Evolutionary conservation across 2,797 vertebrate genomes (phyloP), one percentile per base, ranked within the genome.

Genomic region (Pseudochaenichthys georgianus): DNA sequence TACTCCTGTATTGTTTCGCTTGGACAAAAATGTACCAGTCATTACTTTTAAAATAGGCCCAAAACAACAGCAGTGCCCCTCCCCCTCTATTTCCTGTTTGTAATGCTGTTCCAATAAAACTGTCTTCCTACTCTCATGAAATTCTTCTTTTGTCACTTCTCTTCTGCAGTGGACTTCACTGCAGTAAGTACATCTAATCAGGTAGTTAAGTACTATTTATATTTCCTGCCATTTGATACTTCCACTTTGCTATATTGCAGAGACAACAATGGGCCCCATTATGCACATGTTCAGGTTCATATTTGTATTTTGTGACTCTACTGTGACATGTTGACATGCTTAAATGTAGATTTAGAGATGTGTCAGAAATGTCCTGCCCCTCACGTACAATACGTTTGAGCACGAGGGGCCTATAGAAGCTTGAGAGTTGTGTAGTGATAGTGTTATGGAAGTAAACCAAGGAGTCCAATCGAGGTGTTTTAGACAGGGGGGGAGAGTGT

Each of bases 71-170:
- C 77, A 71, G 78, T 57, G 53, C 21, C 43, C 63, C 34, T 7
- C 48, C 54, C 31, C 4, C 19, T 46, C 54, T 78, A 69, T 81
- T 81, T 84, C 77, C 75, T 84, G 82, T 73, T 72, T 70, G 47
- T 69, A 50, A 75, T 59, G 53, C 64, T 88, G 75, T 69, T 82
- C 74, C 79, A 63, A 65, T 82, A 82, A 83, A 85, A 75, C 77
- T 62, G 57, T 3, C 47, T 45, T 21, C 57, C 58, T 46, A 46
- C 65, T 62, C 60, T 59, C 53, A 31, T 58, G 46, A 73, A 62
- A 52, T 16, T 48, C 59, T 41, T 52, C 21, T 70, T 48, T 42
- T 61, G 60, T 64, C 46, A 50, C 50, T 69, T 72, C 28, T 21
- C 21, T 17, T 38, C 31, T 38, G 15, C 7, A 6, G 46, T 31